Conservation (phyloP, 2,888 invertebrate genomes). For the Leptodirus hochenwartii region DNA sequence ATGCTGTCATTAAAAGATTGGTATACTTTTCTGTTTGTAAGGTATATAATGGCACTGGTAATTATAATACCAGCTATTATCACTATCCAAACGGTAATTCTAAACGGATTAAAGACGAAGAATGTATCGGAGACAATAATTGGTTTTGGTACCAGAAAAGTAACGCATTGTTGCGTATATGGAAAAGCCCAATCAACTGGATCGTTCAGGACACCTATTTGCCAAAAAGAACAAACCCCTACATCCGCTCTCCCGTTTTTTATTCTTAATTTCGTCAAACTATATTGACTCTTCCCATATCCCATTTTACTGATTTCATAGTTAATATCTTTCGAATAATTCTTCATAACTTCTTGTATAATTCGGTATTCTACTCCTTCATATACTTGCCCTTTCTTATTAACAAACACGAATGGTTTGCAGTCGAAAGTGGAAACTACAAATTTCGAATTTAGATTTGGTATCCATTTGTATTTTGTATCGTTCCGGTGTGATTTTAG, state of each 20-base stretch:
- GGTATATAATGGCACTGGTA: no score
- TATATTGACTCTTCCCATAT: conserved; percentile 2
- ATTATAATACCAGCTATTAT: no score
- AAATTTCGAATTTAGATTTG: not conserved
- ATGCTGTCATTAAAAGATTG: no score
- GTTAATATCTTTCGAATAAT: not conserved
- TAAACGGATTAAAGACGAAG: conserved; percentile 17
- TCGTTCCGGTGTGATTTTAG: no score
- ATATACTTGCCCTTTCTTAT: conserved; percentile 3
- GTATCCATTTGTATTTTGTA: no score
- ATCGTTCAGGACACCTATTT: no score
- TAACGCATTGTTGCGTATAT: conserved; percentile 15
- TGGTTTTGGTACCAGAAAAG: conserved; percentile 19
- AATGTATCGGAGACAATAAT: conserved; percentile 14
- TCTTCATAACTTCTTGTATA: not conserved
- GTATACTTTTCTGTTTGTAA: no score
- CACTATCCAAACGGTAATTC: conserved; percentile 7
- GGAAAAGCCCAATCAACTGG: conserved; percentile 14
- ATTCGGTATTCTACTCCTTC: conserved; percentile 7
- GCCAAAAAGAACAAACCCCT: conserved; percentile 7
- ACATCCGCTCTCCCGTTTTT: conserved; percentile 7
- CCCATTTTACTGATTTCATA: conserved; percentile 3
- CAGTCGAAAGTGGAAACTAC: conserved; percentile 5
- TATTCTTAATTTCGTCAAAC: no score
- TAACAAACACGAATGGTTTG: conserved; percentile 5